These are phyloP conservation scores for Drosophila burlai DNA, from an alignment of 1,140 invertebrate genomes.

Conservation along the genomic window DNA sequence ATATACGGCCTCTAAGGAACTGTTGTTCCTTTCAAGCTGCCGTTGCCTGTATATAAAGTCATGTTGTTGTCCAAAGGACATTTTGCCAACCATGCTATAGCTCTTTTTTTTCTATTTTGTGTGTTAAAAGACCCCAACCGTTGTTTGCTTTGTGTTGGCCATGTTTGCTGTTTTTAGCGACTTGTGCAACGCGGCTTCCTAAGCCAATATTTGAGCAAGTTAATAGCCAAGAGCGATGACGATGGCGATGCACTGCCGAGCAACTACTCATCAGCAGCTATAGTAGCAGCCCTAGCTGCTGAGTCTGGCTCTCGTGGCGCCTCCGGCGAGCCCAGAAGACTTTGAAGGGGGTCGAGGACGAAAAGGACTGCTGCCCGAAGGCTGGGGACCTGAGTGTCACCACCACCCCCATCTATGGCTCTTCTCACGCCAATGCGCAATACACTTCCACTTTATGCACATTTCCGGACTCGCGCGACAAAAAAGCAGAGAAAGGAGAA, in stretches of 20 bases:
- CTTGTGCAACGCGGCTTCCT: slow-evolving; percentile 70
- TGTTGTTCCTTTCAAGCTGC: slow-evolving; percentile 31
- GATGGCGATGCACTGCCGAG: slow-evolving; percentile 46
- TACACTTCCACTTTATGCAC: slow-evolving; percentile 82
- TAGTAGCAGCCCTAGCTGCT: slow-evolving; percentile 16
- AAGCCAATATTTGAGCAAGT: slow-evolving; percentile 76
- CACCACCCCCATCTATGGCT: slow-evolving; percentile 38
- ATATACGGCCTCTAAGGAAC: slow-evolving; percentile 5
- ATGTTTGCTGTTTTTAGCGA: slow-evolving; percentile 63
- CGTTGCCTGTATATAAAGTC: slow-evolving; percentile 22
- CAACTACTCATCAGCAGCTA: slow-evolving; percentile 57
- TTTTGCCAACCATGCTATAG: slow-evolving; percentile 32
- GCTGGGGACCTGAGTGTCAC: not conserved
- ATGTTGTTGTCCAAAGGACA: slow-evolving; percentile 50
- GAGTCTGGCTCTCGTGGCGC: slow-evolving; percentile 54
- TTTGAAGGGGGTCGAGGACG: not conserved
- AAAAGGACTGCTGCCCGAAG: not conserved
- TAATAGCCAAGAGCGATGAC: slow-evolving; percentile 75
- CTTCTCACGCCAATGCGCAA: slow-evolving; percentile 62
- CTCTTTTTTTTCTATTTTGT: slow-evolving; percentile 25
- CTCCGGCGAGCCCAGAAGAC: slow-evolving; percentile 27
- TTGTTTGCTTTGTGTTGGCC: slow-evolving; percentile 60
- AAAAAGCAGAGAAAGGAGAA: slow-evolving; percentile 18
- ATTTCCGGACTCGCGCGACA: slow-evolving; percentile 66
- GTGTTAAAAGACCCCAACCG: slow-evolving; percentile 18